Base-by-base conservation (phyloP, 1,140 invertebrate species). In the Hermetia illucens region DNA sequence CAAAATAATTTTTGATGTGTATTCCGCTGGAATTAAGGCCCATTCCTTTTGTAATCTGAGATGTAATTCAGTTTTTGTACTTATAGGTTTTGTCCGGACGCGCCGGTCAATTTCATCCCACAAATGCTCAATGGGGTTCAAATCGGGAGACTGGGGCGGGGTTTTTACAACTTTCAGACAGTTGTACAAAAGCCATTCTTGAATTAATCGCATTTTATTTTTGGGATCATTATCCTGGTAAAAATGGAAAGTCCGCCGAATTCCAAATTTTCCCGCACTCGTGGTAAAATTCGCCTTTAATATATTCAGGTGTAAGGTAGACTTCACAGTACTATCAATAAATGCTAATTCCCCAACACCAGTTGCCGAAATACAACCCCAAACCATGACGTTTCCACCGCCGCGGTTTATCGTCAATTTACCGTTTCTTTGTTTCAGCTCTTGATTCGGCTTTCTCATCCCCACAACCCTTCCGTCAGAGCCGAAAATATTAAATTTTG, bases 41-140 rank as follows among this genome's bases (percentile, higher is more conserved):
- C n/a, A n/a, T n/a, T n/a, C n/a, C n/a, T n/a, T n/a, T n/a, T n/a
- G n/a, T n/a, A n/a, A n/a, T n/a, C n/a, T n/a, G n/a, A n/a, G n/a
- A n/a, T n/a, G n/a, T n/a, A n/a, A n/a, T n/a, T n/a, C n/a, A n/a
- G n/a, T n/a, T n/a, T n/a, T n/a, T n/a, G n/a, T n/a, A n/a, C n/a
- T n/a, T n/a, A n/a, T n/a, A n/a, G n/a, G n/a, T n/a, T n/a, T n/a
- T n/a, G n/a, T n/a, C n/a, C n/a, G n/a, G n/a, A n/a, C n/a, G n/a
- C n/a, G n/a, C 17, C 55, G 40, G 32, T 50, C 44, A 8, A 59
- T 41, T 20, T 50, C 25, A 39, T 45, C 42, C 56, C 52, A 56
- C 5, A 61, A 21, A 48, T 58, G 38, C 36, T 61, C 49, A 27
- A 55, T 62, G 0, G 50, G 50, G 43, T 61, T 62, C 0, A 64